These are phyloP conservation scores for Neogale vison DNA, from an alignment of 2,113 vertebrate species.

Conservation along the genomic window DNA sequence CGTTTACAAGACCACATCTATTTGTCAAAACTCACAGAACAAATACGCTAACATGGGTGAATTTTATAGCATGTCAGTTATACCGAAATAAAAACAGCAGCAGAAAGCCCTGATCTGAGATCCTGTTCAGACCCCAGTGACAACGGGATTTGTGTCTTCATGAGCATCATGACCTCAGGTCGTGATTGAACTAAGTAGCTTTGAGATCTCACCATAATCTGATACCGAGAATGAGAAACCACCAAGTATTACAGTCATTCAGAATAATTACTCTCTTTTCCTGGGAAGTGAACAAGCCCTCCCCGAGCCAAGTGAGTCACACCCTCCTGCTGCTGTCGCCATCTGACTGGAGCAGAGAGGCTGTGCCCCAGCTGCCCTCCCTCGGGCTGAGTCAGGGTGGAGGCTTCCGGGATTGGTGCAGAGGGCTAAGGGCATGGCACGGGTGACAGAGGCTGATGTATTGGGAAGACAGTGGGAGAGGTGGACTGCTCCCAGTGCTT, in stretches of 20 bases:
- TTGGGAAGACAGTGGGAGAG: background rate
- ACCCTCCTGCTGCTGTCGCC: background rate
- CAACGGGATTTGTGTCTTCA: background rate
- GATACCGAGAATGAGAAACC: constrained; percentile 19
- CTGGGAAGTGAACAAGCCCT: background rate
- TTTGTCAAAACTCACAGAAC: background rate
- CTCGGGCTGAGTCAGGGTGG: background rate
- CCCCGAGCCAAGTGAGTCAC: background rate
- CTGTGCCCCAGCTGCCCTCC: background rate
- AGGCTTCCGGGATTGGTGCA: background rate
- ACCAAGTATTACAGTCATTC: background rate
- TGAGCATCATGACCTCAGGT: background rate
- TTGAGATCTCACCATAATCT: background rate
- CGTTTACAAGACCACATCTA: background rate
- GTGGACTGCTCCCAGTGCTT: background rate
- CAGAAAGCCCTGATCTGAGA: background rate
- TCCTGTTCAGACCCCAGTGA: background rate
- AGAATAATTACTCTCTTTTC: background rate
- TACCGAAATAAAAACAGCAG: background rate
- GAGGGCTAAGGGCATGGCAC: background rate
- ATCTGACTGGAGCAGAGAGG: background rate
- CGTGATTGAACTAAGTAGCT: background rate
- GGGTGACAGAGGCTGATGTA: background rate
- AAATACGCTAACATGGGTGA: background rate
- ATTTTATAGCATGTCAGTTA: background rate